A percentile compares a stretch with the other conserved stretches of the same genome.
These are phyloP conservation scores for Syndactyla subalaris DNA, from an alignment of 2,797 vertebrate species.

Conservation along the genomic window DNA sequence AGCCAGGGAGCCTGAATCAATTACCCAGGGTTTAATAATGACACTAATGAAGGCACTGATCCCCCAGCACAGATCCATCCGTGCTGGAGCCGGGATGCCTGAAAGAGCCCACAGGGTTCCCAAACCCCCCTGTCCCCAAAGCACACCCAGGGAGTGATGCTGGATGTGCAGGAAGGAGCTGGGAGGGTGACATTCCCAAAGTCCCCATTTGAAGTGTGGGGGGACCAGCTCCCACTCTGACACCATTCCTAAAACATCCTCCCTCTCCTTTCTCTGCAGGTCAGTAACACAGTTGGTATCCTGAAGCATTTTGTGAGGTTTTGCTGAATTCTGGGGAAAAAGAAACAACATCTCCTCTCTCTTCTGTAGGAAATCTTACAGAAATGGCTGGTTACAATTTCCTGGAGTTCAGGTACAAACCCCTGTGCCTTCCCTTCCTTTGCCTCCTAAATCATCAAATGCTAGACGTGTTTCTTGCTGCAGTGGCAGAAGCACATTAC, in stretches of 20 bases:
- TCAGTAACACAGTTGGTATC: neutral
- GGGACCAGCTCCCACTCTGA: neutral
- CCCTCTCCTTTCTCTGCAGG: neutral
- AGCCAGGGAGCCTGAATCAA: neutral
- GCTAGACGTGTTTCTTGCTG: neutral
- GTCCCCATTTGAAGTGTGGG: neutral
- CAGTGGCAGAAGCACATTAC: neutral
- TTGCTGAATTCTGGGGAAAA: neutral
- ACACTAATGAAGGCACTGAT: neutral
- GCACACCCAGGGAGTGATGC: neutral
- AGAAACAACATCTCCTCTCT: too few species aligned
- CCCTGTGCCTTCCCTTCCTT: neutral
- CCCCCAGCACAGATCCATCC: neutral
- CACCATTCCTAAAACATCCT: neutral
- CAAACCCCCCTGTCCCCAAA: fast-evolving
- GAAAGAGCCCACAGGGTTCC: neutral
- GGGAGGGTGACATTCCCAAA: neutral
- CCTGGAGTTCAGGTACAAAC: neutral
- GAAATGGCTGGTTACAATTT: neutral
- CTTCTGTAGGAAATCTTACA: neutral
- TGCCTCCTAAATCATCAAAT: neutral
- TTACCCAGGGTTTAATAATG: neutral
- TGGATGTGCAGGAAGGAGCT: neutral
- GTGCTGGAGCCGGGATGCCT: fast-evolving
- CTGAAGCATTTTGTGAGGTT: neutral